Conservation (phyloP, 2,888 invertebrate species). For the Marasmarcha lunaedactyla region DNA sequence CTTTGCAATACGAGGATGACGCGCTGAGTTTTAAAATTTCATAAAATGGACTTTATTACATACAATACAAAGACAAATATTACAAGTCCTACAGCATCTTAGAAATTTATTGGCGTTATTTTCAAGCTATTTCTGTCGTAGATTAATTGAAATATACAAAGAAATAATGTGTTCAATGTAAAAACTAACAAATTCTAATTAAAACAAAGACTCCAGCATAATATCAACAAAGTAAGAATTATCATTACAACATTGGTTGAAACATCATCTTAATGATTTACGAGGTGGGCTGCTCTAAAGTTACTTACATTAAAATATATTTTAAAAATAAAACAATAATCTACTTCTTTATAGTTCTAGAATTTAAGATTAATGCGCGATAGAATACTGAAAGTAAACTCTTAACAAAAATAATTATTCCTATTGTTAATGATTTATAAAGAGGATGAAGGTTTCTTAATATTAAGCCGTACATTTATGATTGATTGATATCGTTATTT, state of each 20-base stretch:
- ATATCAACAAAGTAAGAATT: no score
- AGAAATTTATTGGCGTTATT: no score
- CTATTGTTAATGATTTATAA: not conserved
- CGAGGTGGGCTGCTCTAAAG: slow-evolving; percentile 2
- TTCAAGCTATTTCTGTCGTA: no score
- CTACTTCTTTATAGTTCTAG: not conserved
- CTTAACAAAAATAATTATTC: not conserved
- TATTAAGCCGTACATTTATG: slow-evolving; percentile 22
- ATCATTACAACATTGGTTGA: slow-evolving; percentile 1
- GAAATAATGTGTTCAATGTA: no score
- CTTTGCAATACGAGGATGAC: slow-evolving; percentile 63
- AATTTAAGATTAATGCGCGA: not conserved
- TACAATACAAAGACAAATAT: no score
- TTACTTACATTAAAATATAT: slow-evolving; percentile 14
- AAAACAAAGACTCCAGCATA: no score
- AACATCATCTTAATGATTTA: slow-evolving; percentile 12
- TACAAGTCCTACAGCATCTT: no score
- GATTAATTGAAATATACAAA: no score
- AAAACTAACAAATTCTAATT: no score
- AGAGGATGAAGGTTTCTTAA: not conserved
- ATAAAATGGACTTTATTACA: not conserved
- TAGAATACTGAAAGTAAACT: not conserved
- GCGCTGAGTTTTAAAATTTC: slow-evolving; percentile 36
- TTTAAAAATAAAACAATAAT: slow-evolving; percentile 17
- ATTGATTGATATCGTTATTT: slow-evolving; percentile 33